These are phyloP conservation scores for Bradypodion pumilum DNA, from an alignment of 2,797 vertebrate genomes.

Conservation along the genomic window DNA sequence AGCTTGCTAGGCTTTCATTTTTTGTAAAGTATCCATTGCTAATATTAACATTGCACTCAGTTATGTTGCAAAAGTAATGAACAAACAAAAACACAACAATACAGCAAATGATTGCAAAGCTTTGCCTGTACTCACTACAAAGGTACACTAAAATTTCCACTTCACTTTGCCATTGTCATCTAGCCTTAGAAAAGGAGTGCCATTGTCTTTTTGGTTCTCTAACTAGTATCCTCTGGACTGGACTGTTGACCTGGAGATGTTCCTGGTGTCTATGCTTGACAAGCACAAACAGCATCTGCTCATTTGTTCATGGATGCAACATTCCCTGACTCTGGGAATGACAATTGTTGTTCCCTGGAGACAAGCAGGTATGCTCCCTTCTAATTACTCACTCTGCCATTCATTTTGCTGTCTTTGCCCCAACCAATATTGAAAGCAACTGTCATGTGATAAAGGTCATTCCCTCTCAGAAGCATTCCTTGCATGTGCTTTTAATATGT, in stretches of 20 bases:
- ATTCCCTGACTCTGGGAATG: conserved; percentile 46
- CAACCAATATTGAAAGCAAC: not conserved
- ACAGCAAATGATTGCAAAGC: not conserved
- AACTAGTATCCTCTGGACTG: conserved; percentile 1
- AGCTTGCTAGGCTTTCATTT: not conserved
- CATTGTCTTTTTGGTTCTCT: not conserved
- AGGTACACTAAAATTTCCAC: rapidly evolving
- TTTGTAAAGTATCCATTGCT: not conserved
- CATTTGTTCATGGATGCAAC: conserved; percentile 42
- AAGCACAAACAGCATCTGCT: conserved; percentile 34
- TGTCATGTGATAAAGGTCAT: too few species aligned
- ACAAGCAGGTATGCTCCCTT: conserved; percentile 40
- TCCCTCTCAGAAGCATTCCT: too few species aligned
- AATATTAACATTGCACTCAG: not conserved
- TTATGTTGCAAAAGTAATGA: not conserved
- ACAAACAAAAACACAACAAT: not conserved
- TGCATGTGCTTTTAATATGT: not conserved
- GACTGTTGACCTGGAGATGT: conserved; percentile 43
- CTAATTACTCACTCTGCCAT: not conserved
- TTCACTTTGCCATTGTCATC: rapidly evolving
- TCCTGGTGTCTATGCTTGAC: conserved; percentile 57
- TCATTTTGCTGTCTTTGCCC: not conserved
- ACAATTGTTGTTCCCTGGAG: conserved; percentile 47
- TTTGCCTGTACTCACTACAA: not conserved
- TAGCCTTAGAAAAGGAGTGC: too few species aligned